phyloP scores from a whole-genome alignment of 2,113 vertebrate genomes.

The Calyptomena viridis region DNA sequence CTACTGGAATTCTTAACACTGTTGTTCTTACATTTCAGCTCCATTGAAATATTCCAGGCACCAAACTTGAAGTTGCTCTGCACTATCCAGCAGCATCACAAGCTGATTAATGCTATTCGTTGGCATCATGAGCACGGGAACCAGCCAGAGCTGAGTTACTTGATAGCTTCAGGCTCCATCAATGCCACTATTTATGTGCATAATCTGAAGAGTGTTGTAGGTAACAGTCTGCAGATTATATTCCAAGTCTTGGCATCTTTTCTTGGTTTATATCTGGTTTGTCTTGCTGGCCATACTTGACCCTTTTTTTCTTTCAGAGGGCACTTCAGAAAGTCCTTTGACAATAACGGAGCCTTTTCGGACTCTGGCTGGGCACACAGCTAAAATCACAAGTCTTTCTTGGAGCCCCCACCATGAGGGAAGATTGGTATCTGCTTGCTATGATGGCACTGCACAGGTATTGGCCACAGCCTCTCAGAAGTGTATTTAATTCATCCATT shows the following conservation, averaged over 20 bases:
- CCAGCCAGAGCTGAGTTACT: constrained; percentile 74
- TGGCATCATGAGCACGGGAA: constrained; percentile 87
- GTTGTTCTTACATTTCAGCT: constrained; percentile 72
- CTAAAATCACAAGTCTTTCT: constrained; percentile 88
- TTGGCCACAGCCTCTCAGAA: background rate
- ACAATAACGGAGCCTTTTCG: constrained; percentile 88
- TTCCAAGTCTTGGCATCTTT: background rate
- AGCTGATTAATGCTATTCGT: constrained; percentile 88
- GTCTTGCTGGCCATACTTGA: background rate
- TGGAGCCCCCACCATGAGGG: constrained; percentile 94
- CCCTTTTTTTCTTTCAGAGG: constrained; percentile 72
- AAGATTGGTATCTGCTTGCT: constrained; percentile 86
- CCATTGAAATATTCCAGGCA: constrained; percentile 85
- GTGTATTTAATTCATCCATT: background rate
- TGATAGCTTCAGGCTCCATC: constrained; percentile 92
- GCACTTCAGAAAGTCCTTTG: constrained; percentile 72
- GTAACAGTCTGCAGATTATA: constrained; percentile 62
- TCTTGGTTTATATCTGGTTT: background rate
- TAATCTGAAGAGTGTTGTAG: constrained; percentile 79
- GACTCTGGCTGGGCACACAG: constrained; percentile 88
- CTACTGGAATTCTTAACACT: background rate
- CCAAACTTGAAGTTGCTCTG: constrained; percentile 85
- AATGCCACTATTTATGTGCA: constrained; percentile 90
- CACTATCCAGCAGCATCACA: constrained; percentile 94
- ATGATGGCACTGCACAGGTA: constrained; percentile 95